Evolutionary conservation across 2,113 vertebrate species (phyloP).

Genomic region (Periophthalmodon schlosseri): DNA sequence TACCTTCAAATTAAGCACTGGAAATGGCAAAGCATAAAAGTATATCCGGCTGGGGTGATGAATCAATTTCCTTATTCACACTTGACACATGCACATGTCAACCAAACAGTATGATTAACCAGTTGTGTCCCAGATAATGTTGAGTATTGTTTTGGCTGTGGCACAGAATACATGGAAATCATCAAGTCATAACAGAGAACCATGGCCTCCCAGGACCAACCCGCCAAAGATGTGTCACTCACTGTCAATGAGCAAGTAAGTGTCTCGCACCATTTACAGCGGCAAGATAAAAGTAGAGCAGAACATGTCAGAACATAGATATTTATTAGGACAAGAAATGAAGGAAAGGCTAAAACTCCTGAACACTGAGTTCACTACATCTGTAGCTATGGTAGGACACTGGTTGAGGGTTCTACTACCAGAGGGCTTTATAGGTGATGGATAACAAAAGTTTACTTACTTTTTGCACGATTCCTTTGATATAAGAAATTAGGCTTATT

Average conservation of each 20-base stretch:
- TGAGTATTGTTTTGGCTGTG: conserved; percentile 32
- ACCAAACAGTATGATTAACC: not conserved
- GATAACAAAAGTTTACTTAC: no score
- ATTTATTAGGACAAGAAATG: not conserved
- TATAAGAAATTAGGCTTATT: no score
- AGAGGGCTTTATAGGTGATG: no score
- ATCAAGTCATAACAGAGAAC: conserved; percentile 65
- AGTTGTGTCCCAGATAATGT: not conserved
- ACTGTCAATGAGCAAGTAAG: conserved; percentile 94
- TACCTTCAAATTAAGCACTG: not conserved
- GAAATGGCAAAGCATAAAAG: conserved; percentile 39
- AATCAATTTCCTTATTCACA: not conserved
- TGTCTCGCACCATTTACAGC: not conserved
- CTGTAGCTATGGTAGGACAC: no score
- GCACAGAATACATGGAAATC: conserved; percentile 78
- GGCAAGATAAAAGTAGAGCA: not conserved
- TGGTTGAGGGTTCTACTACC: no score
- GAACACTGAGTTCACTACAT: not conserved
- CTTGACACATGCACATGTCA: not conserved
- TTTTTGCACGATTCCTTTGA: no score
- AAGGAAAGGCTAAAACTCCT: not conserved
- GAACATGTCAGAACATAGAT: not conserved
- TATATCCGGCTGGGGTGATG: conserved; percentile 5
- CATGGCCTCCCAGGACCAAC: conserved; percentile 86
- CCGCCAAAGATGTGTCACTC: conserved; percentile 82